Base-by-base conservation (phyloP, 2,797 vertebrate species). In the Sparus aurata region DNA sequence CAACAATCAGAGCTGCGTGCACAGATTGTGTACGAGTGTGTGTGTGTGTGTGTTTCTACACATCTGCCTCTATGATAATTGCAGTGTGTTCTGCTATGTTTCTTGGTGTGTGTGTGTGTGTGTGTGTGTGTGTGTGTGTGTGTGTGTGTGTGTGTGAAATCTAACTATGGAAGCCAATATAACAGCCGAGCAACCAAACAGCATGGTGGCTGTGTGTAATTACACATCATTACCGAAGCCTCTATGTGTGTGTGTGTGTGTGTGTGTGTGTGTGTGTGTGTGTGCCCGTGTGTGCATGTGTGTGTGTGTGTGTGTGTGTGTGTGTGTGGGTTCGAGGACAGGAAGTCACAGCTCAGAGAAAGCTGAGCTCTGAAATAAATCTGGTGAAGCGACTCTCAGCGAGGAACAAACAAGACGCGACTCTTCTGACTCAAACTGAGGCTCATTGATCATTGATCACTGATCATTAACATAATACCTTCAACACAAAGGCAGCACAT, bases 81-180 rank as follows among this genome's bases (percentile, higher is more conserved):
- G 69, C 30, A 49, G 69, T 38, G 58, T 43, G 23, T 53, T 55
- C 60, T 71, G 30, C 30, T 4, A 30, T 30, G 4, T 30, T 30
- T 30, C 30, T 30, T 2, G 2, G 68, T 41, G 69, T 76, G 41
- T 78, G 74, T 80, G 67, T 62, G 9, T 10, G 41, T 43, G 12
- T 43, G 41, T 43, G 9, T 43, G 9, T 43, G 41, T 43, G 41
- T 43, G 41, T 43, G 41, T 43, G 41, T 43, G 41, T 43, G 41
- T 45, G 18, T 17, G 38, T 67, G 49, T 66, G 57, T 64, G 55
- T 71, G 46, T 75, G 66, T 71, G 54, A 64, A 73, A 50, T 54
- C 77, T 87, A 89, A 86, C 77, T 91, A 78, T 88, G 75, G 81
- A 86, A 77, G 75, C 71, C 88, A 72, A 69, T 90, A 88, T 88